These are phyloP conservation scores for Hylaeus volcanicus DNA, from an alignment of 1,140 invertebrate genomes.

Conservation along the genomic window DNA sequence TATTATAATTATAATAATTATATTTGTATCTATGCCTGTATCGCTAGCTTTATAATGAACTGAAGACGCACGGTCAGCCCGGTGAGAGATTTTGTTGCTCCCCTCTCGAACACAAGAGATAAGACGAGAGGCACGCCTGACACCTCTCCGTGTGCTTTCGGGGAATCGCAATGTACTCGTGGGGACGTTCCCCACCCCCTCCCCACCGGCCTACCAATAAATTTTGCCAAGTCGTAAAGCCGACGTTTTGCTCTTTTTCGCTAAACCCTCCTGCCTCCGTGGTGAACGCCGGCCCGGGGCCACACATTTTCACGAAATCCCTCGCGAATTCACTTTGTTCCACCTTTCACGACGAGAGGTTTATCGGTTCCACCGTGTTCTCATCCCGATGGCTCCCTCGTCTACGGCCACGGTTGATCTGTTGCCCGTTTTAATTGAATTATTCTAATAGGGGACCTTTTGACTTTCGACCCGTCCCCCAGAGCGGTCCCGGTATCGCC, in stretches of 20 bases:
- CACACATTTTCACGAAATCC: constrained; percentile 33
- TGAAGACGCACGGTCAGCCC: constrained; percentile 55
- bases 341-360: constrained; percentile 23
- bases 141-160: constrained; percentile 65
- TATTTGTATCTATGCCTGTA: constrained; percentile 66
- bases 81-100: constrained; percentile 37
- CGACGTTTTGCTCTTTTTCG: constrained; percentile 31
- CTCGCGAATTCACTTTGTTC: not conserved
- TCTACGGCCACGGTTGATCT: constrained; percentile 17
- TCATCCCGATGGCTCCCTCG: constrained; percentile 11
- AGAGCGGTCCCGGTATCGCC: not conserved
- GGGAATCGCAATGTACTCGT: constrained; percentile 73
- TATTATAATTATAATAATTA: constrained; percentile 67
- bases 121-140: constrained; percentile 56
- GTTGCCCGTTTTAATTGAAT: constrained; percentile 43
- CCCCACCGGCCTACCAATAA: constrained; percentile 71
- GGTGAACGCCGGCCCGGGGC: not conserved
- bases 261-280: too few species aligned
- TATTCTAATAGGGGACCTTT: constrained; percentile 39
- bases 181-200: constrained; percentile 64
- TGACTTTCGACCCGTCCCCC: constrained; percentile 28
- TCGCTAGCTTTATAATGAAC: constrained; percentile 69
- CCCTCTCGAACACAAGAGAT: constrained; percentile 48
- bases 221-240: constrained; percentile 72
- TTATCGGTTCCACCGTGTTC: constrained; percentile 39